Evolutionary conservation across 2,888 invertebrate genomes (phyloP).

Genomic region (Aporophyla lueneburgensis): DNA sequence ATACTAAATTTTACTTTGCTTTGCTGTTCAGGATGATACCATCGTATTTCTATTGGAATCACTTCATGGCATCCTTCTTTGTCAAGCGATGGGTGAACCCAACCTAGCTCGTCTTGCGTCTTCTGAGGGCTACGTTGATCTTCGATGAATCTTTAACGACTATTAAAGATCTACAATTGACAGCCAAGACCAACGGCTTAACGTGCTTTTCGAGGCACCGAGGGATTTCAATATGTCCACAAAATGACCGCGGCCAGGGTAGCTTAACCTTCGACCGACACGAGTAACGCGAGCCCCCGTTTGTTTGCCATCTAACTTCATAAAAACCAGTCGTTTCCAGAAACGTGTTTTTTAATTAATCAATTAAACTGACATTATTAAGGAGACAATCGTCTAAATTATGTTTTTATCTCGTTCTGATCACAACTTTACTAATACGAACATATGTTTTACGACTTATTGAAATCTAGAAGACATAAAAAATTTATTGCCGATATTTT

Average conservation of each 20-base stretch:
- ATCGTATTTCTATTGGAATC: conserved; percentile 99
- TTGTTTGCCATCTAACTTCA: neutral
- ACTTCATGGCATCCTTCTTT: conserved; percentile 99
- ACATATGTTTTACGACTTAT: conserved; percentile 33
- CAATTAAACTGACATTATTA: conserved; percentile 16
- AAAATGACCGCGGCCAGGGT: neutral
- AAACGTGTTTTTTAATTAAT: conserved; percentile 12
- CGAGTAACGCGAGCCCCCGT: neutral
- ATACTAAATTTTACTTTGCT: conserved; percentile 89
- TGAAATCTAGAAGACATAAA: conserved; percentile 32
- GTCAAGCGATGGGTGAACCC: conserved; percentile 98
- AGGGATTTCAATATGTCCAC: neutral
- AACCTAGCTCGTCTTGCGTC: conserved; percentile 97
- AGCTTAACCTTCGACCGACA: neutral
- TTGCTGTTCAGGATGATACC: conserved; percentile 99
- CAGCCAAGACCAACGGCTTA: no score
- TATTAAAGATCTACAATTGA: no score
- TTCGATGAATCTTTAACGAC: no score
- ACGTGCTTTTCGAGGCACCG: neutral
- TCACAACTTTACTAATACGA: conserved; percentile 20
- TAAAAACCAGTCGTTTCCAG: neutral
- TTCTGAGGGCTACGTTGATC: conserved; percentile 99
- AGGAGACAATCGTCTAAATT: conserved; percentile 8
- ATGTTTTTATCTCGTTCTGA: conserved; percentile 30
- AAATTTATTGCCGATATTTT: conserved; percentile 31